These are phyloP conservation scores for Oeneis ivallda DNA, from an alignment of 2,888 invertebrate genomes.

Conservation along the genomic window DNA sequence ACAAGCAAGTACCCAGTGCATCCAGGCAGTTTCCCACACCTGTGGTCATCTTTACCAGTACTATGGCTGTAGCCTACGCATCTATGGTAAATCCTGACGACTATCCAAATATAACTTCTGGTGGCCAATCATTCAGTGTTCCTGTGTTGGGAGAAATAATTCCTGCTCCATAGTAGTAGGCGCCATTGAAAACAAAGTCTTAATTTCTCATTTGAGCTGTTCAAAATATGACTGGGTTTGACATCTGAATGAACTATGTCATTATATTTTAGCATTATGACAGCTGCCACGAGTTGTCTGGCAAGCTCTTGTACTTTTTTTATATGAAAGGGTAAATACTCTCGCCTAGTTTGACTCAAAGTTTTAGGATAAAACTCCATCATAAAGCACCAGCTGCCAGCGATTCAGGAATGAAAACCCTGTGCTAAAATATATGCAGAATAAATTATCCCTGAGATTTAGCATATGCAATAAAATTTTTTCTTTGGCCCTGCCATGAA, in stretches of 20 bases:
- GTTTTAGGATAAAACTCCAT: slow-evolving; percentile 3
- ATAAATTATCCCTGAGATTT: not conserved
- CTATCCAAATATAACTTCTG: slow-evolving; percentile 62
- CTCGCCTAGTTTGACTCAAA: not conserved
- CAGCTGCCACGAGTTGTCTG: not conserved
- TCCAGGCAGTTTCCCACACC: no score
- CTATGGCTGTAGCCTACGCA: slow-evolving; percentile 61
- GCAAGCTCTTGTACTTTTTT: not conserved
- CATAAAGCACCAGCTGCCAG: not conserved
- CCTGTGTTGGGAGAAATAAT: slow-evolving; percentile 46
- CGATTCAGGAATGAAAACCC: not conserved
- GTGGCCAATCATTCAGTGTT: slow-evolving; percentile 54
- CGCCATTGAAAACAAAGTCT: slow-evolving; percentile 61
- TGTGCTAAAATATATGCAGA: not conserved
- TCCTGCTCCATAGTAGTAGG: slow-evolving; percentile 39
- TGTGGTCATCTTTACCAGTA: slow-evolving; percentile 62
- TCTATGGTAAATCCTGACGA: slow-evolving; percentile 53
- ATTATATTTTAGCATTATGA: not conserved
- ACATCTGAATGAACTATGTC: slow-evolving; percentile 6
- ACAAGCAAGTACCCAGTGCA: no score
- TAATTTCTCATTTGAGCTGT: slow-evolving; percentile 44
- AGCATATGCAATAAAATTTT: not conserved
- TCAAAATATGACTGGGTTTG: slow-evolving; percentile 51
- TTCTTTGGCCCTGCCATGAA: not conserved
- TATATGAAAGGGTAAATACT: not conserved